These are phyloP conservation scores for Pipistrellus nathusii DNA, from an alignment of 2,797 vertebrate genomes.

Conservation along the genomic window DNA sequence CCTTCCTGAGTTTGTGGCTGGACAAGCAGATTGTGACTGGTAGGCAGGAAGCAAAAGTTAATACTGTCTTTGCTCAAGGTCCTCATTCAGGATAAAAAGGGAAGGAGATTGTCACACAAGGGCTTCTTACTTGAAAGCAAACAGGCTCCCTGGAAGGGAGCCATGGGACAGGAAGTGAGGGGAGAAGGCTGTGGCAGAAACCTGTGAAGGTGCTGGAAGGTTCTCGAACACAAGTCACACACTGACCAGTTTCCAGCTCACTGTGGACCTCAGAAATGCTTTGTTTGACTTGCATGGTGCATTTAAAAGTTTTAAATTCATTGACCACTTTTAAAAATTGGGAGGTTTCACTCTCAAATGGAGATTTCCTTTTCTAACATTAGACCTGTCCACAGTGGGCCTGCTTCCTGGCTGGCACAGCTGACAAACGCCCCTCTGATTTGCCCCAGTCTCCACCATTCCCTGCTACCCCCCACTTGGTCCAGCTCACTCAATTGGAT, in stretches of 20 bases:
- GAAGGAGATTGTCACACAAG: neutral
- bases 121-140: neutral
- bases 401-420: accelerated
- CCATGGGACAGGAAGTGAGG: neutral
- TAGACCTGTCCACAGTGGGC: neutral
- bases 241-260: neutral
- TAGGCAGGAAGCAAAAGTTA: neutral
- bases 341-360: neutral
- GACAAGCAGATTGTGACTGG: neutral
- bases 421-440: neutral
- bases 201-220: neutral
- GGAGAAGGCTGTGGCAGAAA: neutral
- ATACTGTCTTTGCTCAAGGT: neutral
- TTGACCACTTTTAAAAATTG: neutral
- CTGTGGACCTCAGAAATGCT: neutral
- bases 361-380: neutral
- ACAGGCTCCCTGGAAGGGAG: neutral
- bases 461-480: neutral
- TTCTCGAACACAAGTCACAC: neutral
- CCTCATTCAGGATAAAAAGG: neutral
- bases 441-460: neutral
- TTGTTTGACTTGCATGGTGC: neutral
- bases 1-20: constrained; percentile 46
- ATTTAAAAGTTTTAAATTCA: neutral
- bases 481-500: too few species aligned